Evolutionary conservation across 2,113 vertebrate genomes (phyloP).

Genomic region (Hydropotes inermis): DNA sequence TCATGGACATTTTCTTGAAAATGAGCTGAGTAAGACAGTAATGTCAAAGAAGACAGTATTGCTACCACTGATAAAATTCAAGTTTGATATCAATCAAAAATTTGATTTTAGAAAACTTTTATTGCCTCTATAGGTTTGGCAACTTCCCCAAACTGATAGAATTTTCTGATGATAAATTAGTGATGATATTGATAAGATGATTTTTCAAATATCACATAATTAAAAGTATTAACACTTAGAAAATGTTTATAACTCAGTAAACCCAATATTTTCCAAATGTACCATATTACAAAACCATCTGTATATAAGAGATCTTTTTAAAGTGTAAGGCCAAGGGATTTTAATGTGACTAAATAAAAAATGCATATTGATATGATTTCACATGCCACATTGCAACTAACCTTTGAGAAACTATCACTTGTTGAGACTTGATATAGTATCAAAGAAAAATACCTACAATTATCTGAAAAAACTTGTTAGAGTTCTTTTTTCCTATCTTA

Average conservation of each 20-base stretch:
- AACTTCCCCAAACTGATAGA: neutral
- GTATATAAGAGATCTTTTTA: neutral
- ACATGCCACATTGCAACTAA: neutral
- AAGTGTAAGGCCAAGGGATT: neutral
- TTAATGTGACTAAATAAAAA: neutral
- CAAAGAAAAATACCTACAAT: neutral
- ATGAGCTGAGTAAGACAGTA: neutral
- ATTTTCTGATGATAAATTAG: neutral
- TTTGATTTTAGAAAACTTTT: neutral
- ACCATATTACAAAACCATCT: neutral
- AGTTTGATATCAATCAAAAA: slow-evolving; percentile 9
- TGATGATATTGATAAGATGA: neutral
- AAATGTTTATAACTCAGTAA: neutral
- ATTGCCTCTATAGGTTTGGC: neutral
- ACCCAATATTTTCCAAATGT: neutral
- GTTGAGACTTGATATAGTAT: neutral
- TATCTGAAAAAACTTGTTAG: neutral
- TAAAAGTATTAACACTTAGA: neutral
- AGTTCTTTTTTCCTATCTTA: neutral
- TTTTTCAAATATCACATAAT: slow-evolving; percentile 8
- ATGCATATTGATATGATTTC: neutral
- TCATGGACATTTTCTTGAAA: neutral
- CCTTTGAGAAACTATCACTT: slow-evolving; percentile 4
- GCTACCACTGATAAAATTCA: neutral
- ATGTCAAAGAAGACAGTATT: neutral